Evolutionary conservation across 2,113 vertebrate genomes (phyloP).

Genomic region (Platichthys stellatus): DNA sequence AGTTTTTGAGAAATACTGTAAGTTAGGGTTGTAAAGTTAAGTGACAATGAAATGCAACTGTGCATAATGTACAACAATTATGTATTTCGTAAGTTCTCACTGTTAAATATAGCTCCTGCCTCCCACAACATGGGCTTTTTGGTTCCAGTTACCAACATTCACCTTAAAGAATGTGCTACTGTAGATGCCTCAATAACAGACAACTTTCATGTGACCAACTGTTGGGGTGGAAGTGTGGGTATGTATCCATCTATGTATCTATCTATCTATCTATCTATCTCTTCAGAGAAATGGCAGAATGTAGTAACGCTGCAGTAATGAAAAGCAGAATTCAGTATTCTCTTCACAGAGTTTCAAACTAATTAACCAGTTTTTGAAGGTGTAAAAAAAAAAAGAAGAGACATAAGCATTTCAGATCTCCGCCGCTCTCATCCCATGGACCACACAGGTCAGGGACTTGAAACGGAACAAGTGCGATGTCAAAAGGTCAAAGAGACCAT

Average conservation of each 20-base stretch:
- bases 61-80: neutral
- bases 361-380: slow-evolving; percentile 12
- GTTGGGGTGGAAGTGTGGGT: too few relatives aligned
- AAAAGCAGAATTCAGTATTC: slow-evolving; percentile 16
- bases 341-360: neutral
- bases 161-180: neutral
- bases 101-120: too few relatives aligned
- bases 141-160: neutral
- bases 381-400: slow-evolving; percentile 25
- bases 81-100: neutral
- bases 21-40: neutral
- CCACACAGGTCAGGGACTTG: slow-evolving; percentile 7
- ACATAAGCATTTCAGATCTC: slow-evolving; percentile 26
- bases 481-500: slow-evolving; percentile 18
- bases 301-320: neutral
- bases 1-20: neutral
- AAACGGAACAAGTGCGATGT: neutral
- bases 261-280: too few relatives aligned
- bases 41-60: too few relatives aligned
- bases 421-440: slow-evolving; percentile 2
- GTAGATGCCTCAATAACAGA: neutral
- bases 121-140: too few relatives aligned
- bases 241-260: too few relatives aligned
- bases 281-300: neutral
- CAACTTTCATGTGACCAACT: too few relatives aligned